Percentiles rank a stretch among this genome's conserved stretches.
These are phyloP conservation scores for Lottia gigantea DNA, from an alignment of 2,888 invertebrate genomes.

Conservation along the genomic window DNA sequence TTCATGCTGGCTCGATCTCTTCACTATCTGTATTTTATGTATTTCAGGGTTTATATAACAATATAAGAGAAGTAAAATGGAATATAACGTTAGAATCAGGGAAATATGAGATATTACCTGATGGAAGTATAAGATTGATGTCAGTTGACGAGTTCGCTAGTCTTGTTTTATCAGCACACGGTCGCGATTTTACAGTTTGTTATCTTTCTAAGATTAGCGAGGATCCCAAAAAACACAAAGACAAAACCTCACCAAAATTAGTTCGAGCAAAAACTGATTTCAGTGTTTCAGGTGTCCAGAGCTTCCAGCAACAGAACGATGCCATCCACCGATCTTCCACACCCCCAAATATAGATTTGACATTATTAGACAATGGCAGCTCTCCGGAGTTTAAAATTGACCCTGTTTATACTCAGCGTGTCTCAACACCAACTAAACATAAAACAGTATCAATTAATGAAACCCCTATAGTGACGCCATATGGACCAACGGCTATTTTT, in stretches of 20 bases:
- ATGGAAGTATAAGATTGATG: conserved; percentile 51
- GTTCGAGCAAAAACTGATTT: background rate
- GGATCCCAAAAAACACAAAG: conserved; percentile 26
- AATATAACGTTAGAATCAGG: conserved; percentile 37
- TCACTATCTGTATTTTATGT: conserved; percentile 15
- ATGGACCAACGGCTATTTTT: conserved; percentile 33
- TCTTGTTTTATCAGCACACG: conserved; percentile 55
- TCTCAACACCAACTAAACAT: conserved; percentile 22
- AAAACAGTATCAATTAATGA: conserved; percentile 5
- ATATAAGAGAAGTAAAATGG: conserved; percentile 53
- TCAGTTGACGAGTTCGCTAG: conserved; percentile 59
- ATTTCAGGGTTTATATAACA: conserved; percentile 56
- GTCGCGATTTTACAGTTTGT: conserved; percentile 58
- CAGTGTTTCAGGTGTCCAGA: too few relatives aligned
- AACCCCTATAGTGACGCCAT: conserved; percentile 28
- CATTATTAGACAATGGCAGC: background rate
- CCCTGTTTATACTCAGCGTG: conserved; percentile 8
- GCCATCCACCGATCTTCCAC: background rate
- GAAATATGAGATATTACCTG: conserved; percentile 45
- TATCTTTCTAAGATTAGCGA: conserved; percentile 53
- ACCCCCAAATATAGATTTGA: background rate
- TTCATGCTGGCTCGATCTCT: too few relatives aligned
- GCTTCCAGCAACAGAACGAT: background rate
- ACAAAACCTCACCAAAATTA: background rate
- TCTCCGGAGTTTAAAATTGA: background rate